Conservation (phyloP, 2,888 invertebrate species). For the Ptilodon capucinus region DNA sequence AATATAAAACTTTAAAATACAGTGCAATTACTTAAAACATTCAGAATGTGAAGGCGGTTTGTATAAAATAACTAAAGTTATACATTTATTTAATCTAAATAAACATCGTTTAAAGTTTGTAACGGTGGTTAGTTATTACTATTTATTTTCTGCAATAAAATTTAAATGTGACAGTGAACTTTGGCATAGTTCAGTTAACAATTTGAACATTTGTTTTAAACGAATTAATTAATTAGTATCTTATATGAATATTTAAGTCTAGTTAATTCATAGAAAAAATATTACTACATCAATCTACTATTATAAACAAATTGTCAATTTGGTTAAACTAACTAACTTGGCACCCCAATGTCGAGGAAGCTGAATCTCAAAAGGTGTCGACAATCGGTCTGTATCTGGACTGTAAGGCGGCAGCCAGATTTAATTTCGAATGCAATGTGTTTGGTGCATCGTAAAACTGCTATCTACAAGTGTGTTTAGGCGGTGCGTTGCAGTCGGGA, state of each 20-base stretch:
- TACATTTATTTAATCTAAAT: constrained; percentile 31
- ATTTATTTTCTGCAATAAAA: constrained; percentile 16
- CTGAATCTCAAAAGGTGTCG: constrained; percentile 43
- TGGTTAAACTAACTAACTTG: constrained; percentile 37
- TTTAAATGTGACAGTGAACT: constrained; percentile 30
- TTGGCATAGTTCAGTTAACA: constrained; percentile 26
- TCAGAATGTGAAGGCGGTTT: constrained; percentile 47
- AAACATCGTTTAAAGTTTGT: constrained; percentile 19
- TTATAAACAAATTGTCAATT: background rate
- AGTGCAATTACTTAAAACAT: constrained; percentile 47
- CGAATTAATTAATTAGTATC: background rate
- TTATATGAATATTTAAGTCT: background rate
- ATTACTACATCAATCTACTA: background rate
- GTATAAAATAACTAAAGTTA: constrained; percentile 40
- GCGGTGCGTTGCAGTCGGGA: too few species aligned
- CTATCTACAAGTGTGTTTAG: too few species aligned
- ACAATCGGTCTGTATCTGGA: too few species aligned
- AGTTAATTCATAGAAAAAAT: background rate
- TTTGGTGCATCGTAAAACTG: too few species aligned
- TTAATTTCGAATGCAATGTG: too few species aligned
- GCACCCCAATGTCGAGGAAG: constrained; percentile 57
- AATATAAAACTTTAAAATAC: constrained; percentile 62
- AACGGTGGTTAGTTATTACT: constrained; percentile 30
- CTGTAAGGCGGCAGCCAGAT: too few species aligned
- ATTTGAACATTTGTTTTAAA: background rate